Evolutionary conservation across 2,888 invertebrate genomes (phyloP).

Genomic region (Villa cingulata): DNA sequence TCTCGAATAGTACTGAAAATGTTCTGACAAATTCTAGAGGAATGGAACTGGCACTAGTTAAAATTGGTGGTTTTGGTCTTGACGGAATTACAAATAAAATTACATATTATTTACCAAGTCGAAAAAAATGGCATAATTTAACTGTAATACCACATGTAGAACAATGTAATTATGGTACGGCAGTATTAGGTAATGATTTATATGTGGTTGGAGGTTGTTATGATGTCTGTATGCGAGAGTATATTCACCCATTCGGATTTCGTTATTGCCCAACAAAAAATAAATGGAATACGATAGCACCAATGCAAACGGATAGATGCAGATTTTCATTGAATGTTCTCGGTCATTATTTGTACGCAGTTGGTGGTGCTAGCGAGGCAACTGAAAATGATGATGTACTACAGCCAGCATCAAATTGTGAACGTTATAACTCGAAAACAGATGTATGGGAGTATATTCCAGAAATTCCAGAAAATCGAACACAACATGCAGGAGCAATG

Average conservation of each 20-base stretch:
- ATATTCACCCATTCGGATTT: conserved; percentile 60
- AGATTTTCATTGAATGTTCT: conserved; percentile 51
- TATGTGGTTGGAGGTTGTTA: conserved; percentile 60
- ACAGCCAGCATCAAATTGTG: conserved; percentile 37
- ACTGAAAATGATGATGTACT: conserved; percentile 37
- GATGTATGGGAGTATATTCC: conserved; percentile 47
- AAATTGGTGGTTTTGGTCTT: conserved; percentile 55
- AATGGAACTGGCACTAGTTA: conserved; percentile 52
- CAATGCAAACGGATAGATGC: conserved; percentile 51
- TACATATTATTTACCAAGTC: conserved; percentile 46
- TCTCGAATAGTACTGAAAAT: conserved; percentile 4
- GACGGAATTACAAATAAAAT: conserved; percentile 55
- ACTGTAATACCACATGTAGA: conserved; percentile 59
- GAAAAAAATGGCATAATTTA: conserved; percentile 47
- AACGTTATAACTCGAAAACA: conserved; percentile 44
- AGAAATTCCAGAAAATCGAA: conserved; percentile 42
- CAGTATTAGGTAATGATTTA: conserved; percentile 51
- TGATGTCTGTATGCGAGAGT: conserved; percentile 49
- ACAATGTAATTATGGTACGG: conserved; percentile 58
- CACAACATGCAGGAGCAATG: conserved; percentile 45
- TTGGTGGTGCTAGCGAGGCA: conserved; percentile 49
- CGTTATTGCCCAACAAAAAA: conserved; percentile 46
- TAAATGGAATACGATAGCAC: conserved; percentile 53
- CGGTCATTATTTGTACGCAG: conserved; percentile 41
- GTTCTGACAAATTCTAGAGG: conserved; percentile 47